Evolutionary conservation across 2,797 vertebrate species (phyloP), one percentile per base, ranked within the genome.

Genomic region (Myotis vivesi): DNA sequence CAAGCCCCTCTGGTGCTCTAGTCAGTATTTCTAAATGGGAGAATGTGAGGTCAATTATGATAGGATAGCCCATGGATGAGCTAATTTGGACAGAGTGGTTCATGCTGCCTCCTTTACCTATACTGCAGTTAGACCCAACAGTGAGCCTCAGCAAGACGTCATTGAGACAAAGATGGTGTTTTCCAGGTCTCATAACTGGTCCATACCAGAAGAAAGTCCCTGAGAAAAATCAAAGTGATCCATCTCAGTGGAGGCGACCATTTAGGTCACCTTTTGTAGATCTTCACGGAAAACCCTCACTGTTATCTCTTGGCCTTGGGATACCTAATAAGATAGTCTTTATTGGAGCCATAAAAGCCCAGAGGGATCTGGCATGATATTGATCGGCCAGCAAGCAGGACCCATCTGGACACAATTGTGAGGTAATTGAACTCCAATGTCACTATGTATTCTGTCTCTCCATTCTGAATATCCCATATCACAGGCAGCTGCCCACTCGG

Each of bases 301-400:
- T 89, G 44, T 93, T 93, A 95, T 89, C 87, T 94, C 87, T 85
- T 92, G 76, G 77, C 92, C 59, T 92, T 84, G 51, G 46, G 62
- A 73, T 81, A 84, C 55, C 36, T 83, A 92, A 94, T 84, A 10
- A 94, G 82, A 87, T 75, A 93, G 49, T 76, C 79, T 94, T 82
- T 87, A 87, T 77, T 82, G 23, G 15, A 91, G 55, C n/a, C 64
- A 87, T 92, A 92, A 94, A 89, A 82, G 49, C 46, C 9, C 36
- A 64, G 59, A 68, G 55, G 66, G 23, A 77, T 53, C 72, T 22
- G 59, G 16, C 49, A 15, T 28, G 76, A 76, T 77, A 92, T 12
- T 79, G 36, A 69, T 85, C 80, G 95, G 28, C n/a, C 62, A 94
- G 38, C 49, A 84, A 82, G 22, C 44, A 83, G 38, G 66, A 90